Conservation (phyloP, 2,113 vertebrate genomes). For the Recurvirostra avosetta region DNA sequence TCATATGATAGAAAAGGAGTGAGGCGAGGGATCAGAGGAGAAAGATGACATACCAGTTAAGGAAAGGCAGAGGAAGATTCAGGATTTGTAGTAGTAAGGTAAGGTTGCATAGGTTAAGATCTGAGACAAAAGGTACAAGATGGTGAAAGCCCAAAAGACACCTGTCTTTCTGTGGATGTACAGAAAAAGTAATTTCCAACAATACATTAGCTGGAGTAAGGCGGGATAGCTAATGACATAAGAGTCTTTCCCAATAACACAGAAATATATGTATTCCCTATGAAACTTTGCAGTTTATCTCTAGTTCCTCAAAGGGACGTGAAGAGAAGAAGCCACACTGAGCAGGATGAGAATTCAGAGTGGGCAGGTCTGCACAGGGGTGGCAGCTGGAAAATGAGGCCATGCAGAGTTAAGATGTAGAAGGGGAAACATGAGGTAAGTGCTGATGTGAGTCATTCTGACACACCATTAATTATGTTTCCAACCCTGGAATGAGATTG, state of each 20-base stretch:
- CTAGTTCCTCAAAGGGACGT: neutral
- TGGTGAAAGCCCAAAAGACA: neutral
- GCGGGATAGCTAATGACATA: neutral
- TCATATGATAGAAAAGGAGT: neutral
- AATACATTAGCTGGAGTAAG: neutral
- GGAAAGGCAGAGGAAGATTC: neutral
- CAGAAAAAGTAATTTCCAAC: neutral
- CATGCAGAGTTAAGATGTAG: neutral
- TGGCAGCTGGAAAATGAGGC: neutral
- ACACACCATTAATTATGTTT: conserved; percentile 8
- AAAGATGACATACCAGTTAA: neutral
- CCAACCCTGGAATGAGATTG: neutral
- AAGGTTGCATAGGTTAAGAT: neutral
- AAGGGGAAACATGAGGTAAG: neutral
- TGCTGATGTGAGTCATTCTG: neutral
- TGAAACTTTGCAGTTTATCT: neutral
- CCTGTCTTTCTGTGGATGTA: neutral
- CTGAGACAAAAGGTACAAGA: neutral
- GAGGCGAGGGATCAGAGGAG: accelerated
- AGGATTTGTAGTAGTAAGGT: neutral
- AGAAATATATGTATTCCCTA: neutral
- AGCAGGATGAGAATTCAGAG: neutral
- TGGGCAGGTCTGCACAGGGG: neutral
- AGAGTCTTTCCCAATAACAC: neutral
- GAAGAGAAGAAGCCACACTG: neutral